Base-by-base conservation (phyloP, 2,888 invertebrate species). In the Pseudanteris insignis region DNA sequence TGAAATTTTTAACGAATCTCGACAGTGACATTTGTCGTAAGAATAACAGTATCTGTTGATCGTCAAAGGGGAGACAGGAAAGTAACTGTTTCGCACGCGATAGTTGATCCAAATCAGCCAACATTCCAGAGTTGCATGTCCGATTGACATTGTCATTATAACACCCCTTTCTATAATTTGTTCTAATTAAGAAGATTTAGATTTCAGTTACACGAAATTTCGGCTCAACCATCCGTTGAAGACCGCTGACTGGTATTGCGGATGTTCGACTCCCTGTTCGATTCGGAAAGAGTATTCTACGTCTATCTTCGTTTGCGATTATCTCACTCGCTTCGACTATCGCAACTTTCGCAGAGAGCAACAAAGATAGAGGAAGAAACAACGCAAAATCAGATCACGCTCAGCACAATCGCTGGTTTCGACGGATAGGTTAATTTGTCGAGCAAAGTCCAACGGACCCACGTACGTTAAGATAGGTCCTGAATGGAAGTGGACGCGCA, bases 371-470 rank as follows among this genome's bases (percentile, higher is more conserved):
- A 4, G 3, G 18, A 18, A 18, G 18, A 6, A 18, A 18, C 18
- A 62, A 61, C 67, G 63, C 67, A 77, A 75, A 74, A 76, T 73
- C 70, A 75, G 71, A 73, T 68, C 67, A 69, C 65, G 70, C 69
- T 55, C 4, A 18, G 72, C 73, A 78, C 75, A 79, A 78, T 79
- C 73, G 76, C 72, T 74, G 72, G 74, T 71, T 77, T 72, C 73
- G 73, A 69, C 70, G 71, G 75, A 73, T 77, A 76, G 77, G 75
- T 78, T 77, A 77, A 76, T 73, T 78, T 76, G 71, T 67, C 74
- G 71, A 71, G 72, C 69, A 67, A 72, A 70, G 33, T 69, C 69
- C 68, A 69, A 62, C 64, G 70, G 68, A 66, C 70, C 72, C 71
- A 71, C 73, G 71, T 72, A 74, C 70, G 73, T 76, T 76, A 76